Conservation (phyloP, 1,140 invertebrate genomes). For the Penaeus vannamei region DNA sequence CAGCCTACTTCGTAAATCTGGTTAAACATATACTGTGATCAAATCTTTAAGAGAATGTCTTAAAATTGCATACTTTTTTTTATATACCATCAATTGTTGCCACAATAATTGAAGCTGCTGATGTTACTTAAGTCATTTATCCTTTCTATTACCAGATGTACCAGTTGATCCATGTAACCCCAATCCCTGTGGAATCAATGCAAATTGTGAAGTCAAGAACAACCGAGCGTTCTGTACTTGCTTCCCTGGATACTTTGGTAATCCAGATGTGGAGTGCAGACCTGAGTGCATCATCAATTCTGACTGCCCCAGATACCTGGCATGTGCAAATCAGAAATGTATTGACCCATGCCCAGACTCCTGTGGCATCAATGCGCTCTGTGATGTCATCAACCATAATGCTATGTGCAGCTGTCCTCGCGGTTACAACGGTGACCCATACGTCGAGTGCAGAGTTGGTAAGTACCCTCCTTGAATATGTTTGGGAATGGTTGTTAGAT, state of each 20-base stretch:
- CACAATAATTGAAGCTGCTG: too few species aligned
- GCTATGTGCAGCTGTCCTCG: slow-evolving; percentile 73
- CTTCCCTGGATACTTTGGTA: slow-evolving; percentile 84
- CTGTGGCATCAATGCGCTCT: slow-evolving; percentile 83
- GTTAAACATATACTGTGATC: too few species aligned
- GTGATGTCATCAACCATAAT: slow-evolving; percentile 82
- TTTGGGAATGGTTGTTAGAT: slow-evolving; percentile 39
- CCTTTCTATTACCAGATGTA: slow-evolving; percentile 33
- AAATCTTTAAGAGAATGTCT: too few species aligned
- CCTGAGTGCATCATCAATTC: slow-evolving; percentile 81
- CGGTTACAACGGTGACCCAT: slow-evolving; percentile 71
- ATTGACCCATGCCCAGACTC: slow-evolving; percentile 80
- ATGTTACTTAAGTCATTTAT: too few species aligned
- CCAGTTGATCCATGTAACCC: slow-evolving; percentile 66
- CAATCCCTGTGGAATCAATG: slow-evolving; percentile 74
- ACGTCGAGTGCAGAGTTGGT: slow-evolving; percentile 70
- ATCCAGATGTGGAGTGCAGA: slow-evolving; percentile 86
- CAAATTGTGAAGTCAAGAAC: slow-evolving; percentile 68
- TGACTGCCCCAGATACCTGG: slow-evolving; percentile 85
- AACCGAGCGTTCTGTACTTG: slow-evolving; percentile 80
- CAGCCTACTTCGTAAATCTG: too few species aligned
- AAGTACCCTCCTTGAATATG: slow-evolving; percentile 53
- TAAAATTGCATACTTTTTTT: too few species aligned
- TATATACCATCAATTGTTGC: too few species aligned
- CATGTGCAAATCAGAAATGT: slow-evolving; percentile 80